Percentiles rank a stretch among this genome's conserved stretches.
These are phyloP conservation scores for Bombylius major DNA, from an alignment of 2,888 invertebrate genomes.

Conservation along the genomic window DNA sequence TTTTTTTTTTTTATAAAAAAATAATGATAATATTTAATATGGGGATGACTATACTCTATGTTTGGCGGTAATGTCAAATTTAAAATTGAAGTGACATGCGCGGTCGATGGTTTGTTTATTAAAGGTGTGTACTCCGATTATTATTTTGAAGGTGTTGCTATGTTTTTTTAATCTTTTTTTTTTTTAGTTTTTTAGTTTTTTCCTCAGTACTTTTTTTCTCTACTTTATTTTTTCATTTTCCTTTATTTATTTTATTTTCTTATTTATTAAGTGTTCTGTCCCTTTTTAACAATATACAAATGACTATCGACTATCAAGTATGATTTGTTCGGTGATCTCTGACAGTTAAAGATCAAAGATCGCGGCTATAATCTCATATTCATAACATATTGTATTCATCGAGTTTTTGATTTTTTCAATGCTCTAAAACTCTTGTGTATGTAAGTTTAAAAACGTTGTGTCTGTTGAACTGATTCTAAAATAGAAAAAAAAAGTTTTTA, in stretches of 20 bases:
- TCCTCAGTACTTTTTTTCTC: too few relatives aligned
- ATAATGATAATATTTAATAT: not conserved
- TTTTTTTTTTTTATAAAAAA: too few relatives aligned
- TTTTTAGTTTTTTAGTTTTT: not conserved
- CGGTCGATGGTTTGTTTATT: constrained; percentile 20
- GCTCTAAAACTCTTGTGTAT: too few relatives aligned
- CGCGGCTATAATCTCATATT: constrained; percentile 22
- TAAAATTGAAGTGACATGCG: constrained; percentile 18
- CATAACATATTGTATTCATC: too few relatives aligned
- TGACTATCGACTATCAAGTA: constrained; percentile 4
- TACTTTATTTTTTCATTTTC: not conserved
- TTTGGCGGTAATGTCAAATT: constrained; percentile 15
- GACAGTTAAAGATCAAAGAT: constrained; percentile 25
- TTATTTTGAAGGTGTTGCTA: constrained; percentile 3
- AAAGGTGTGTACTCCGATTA: constrained; percentile 17
- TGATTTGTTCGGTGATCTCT: constrained; percentile 4
- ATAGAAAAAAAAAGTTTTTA: too few relatives aligned
- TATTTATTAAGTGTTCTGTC: constrained; percentile 1
- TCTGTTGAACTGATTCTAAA: too few relatives aligned
- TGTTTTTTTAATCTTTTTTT: not conserved
- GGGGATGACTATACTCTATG: not conserved
- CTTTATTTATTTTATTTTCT: not conserved
- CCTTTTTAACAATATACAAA: constrained; percentile 1
- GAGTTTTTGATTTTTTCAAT: too few relatives aligned
- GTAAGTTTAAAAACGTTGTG: too few relatives aligned